Evolutionary conservation across 2,113 vertebrate species (phyloP).

Genomic region (Pelecanoides urinatrix): DNA sequence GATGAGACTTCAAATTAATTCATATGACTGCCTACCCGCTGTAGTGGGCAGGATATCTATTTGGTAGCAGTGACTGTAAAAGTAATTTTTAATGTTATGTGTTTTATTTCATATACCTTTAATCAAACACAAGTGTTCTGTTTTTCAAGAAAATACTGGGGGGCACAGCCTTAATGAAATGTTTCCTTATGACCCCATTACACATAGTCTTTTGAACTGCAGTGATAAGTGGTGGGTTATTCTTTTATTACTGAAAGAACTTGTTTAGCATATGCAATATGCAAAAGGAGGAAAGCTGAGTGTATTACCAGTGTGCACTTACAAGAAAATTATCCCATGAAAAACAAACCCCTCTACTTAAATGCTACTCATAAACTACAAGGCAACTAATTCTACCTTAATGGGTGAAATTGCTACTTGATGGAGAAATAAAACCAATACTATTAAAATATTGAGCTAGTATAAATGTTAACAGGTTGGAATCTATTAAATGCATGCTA

Average conservation of each 20-base stretch:
- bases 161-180: background rate
- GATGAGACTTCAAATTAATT: background rate
- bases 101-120: background rate
- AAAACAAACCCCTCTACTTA: slow-evolving; percentile 31
- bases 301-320: background rate
- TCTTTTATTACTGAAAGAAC: slow-evolving; percentile 17
- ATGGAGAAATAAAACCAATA: slow-evolving; percentile 42
- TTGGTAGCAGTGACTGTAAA: background rate
- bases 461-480: background rate
- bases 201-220: background rate
- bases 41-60: background rate
- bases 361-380: slow-evolving; percentile 33
- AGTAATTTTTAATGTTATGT: background rate
- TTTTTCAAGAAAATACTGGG: background rate
- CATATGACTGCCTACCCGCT: background rate
- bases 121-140: background rate
- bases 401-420: slow-evolving; percentile 25
- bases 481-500: slow-evolving; percentile 10
- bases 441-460: background rate
- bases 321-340: slow-evolving; percentile 45
- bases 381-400: slow-evolving; percentile 35
- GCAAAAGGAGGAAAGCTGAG: background rate
- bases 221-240: background rate
- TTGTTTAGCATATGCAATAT: slow-evolving; percentile 38
- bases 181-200: background rate